Evolutionary conservation across 2,113 vertebrate species (phyloP).

Genomic region (Psophia crepitans): DNA sequence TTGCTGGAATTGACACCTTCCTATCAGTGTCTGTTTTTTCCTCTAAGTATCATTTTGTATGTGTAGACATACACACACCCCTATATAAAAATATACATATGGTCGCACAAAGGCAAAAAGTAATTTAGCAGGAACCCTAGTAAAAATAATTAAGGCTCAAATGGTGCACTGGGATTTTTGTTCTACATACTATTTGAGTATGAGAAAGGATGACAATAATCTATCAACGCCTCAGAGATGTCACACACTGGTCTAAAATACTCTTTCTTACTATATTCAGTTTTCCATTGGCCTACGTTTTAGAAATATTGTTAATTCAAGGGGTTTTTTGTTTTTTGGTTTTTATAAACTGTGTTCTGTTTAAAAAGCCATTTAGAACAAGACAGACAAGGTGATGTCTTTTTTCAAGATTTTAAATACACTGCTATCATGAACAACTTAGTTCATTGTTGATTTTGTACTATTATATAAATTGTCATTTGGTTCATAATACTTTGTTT

Average conservation of each 20-base stretch:
- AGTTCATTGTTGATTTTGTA: background rate
- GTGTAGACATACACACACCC: background rate
- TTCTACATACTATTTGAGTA: background rate
- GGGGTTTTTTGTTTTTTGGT: background rate
- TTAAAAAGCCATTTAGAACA: background rate
- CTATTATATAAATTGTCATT: background rate
- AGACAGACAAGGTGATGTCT: background rate
- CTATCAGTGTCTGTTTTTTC: background rate
- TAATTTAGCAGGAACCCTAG: background rate
- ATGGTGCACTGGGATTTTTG: background rate
- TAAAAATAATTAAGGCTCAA: constrained; percentile 23
- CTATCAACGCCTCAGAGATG: background rate
- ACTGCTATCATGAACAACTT: background rate
- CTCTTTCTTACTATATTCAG: background rate
- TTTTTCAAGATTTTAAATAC: background rate
- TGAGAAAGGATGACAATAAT: background rate
- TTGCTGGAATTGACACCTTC: background rate
- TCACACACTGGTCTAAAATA: background rate
- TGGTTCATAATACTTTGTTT: background rate
- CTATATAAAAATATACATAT: background rate
- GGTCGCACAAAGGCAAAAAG: background rate
- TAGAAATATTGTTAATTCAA: background rate
- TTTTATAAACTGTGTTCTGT: background rate
- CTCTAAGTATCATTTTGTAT: background rate
- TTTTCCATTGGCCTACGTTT: background rate